Evolutionary conservation across 2,888 invertebrate genomes (phyloP).

Genomic region (Agrochola macilenta): DNA sequence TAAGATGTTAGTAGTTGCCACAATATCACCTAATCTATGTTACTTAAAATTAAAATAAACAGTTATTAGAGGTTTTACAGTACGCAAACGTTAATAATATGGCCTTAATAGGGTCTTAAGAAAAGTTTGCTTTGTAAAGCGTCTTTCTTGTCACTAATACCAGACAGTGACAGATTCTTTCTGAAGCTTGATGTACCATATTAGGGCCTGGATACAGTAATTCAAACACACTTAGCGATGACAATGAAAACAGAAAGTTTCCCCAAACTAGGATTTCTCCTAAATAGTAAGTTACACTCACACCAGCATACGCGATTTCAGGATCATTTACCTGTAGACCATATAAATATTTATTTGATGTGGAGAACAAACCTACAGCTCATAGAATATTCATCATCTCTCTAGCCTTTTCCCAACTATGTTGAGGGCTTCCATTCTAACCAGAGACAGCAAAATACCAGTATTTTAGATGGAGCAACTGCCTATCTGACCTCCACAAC

Average conservation of each 20-base stretch:
- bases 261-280: constrained; percentile 16
- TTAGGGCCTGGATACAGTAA: background rate
- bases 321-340: constrained; percentile 45
- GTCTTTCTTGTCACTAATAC: background rate
- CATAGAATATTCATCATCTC: background rate
- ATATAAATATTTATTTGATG: constrained; percentile 24
- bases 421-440: background rate
- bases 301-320: constrained; percentile 36
- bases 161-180: background rate
- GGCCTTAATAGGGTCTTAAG: background rate
- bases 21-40: background rate
- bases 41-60: background rate
- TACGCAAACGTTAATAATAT: background rate
- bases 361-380: background rate
- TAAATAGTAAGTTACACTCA: constrained; percentile 27
- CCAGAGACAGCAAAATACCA: background rate
- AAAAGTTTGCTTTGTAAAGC: background rate
- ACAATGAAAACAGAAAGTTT: background rate
- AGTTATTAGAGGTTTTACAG: background rate
- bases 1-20: constrained; percentile 14
- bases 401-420: background rate
- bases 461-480: background rate
- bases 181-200: background rate
- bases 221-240: constrained; percentile 5
- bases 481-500: background rate